A percentile compares a stretch with the other conserved stretches of the same genome.
These are phyloP conservation scores for Diabrotica virgifera DNA, from an alignment of 1,140 invertebrate species.

Conservation along the genomic window DNA sequence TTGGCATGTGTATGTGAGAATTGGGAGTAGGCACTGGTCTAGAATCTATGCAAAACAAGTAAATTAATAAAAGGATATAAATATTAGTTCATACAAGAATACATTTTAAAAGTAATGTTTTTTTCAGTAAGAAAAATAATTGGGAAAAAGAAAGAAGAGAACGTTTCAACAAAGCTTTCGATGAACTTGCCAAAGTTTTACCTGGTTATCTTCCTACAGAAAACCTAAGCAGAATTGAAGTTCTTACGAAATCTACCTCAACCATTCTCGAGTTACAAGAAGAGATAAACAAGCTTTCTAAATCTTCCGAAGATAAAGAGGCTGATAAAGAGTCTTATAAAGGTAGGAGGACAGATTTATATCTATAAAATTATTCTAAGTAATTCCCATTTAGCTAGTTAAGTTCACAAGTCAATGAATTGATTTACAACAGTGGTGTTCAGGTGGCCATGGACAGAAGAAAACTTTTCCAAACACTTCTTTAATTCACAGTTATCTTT, in stretches of 20 bases:
- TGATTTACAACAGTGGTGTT: neutral
- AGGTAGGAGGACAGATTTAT: conserved; percentile 17
- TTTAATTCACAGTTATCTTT: too few species aligned
- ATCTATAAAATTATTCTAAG: neutral
- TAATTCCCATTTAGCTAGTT: neutral
- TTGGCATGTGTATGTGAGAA: too few species aligned
- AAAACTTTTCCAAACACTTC: too few species aligned
- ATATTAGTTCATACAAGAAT: too few species aligned
- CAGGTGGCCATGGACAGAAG: too few species aligned
- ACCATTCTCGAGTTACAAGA: conserved; percentile 51
- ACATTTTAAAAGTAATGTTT: neutral
- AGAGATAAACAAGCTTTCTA: conserved; percentile 45
- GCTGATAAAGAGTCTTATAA: conserved; percentile 22
- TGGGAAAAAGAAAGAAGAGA: conserved; percentile 55
- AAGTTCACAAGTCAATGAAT: neutral
- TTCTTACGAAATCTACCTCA: conserved; percentile 48
- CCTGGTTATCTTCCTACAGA: conserved; percentile 52
- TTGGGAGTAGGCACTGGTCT: too few species aligned
- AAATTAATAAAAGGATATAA: too few species aligned
- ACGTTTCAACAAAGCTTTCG: conserved; percentile 51
- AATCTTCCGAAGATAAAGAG: conserved; percentile 23
- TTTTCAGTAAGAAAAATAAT: conserved; percentile 43
- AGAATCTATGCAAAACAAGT: too few species aligned
- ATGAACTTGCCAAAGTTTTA: conserved; percentile 48
- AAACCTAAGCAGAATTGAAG: conserved; percentile 50